These are phyloP conservation scores for Allenopithecus nigroviridis DNA, from an alignment of 2,797 vertebrate species.

Conservation along the genomic window DNA sequence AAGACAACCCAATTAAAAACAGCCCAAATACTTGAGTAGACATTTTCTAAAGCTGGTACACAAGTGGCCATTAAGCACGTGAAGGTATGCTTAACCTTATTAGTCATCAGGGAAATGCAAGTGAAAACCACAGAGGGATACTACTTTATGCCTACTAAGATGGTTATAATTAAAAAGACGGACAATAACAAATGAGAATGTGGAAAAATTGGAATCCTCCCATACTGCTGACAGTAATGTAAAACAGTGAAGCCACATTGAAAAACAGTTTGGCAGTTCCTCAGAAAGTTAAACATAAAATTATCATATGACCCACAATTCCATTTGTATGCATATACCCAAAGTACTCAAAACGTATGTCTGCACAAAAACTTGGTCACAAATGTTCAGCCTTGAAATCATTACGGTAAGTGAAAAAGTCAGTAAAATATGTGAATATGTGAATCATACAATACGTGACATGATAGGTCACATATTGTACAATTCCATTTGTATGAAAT, in stretches of 20 bases:
- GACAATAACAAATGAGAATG: not conserved
- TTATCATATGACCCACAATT: not conserved
- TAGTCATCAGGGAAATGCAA: not conserved
- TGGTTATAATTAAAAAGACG: not conserved
- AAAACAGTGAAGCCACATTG: not conserved
- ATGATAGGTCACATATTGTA: not conserved
- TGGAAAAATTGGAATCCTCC: not conserved
- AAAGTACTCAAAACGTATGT: not conserved
- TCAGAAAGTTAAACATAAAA: not conserved
- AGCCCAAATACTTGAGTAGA: not conserved
- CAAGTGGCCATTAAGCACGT: not conserved
- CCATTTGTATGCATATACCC: not conserved
- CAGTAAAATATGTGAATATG: not conserved
- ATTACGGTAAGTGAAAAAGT: not conserved
- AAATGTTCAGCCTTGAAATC: not conserved
- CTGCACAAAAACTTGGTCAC: not conserved
- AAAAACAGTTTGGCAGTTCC: not conserved
- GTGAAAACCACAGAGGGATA: not conserved
- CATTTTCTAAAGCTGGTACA: not conserved
- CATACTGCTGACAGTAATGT: no score
- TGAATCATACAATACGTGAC: not conserved
- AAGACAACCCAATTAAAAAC: not conserved
- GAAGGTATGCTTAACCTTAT: not conserved
- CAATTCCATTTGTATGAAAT: not conserved
- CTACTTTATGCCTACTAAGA: not conserved